Conservation (phyloP, 2,113 vertebrate species). For the Xiphorhynchus elegans region DNA sequence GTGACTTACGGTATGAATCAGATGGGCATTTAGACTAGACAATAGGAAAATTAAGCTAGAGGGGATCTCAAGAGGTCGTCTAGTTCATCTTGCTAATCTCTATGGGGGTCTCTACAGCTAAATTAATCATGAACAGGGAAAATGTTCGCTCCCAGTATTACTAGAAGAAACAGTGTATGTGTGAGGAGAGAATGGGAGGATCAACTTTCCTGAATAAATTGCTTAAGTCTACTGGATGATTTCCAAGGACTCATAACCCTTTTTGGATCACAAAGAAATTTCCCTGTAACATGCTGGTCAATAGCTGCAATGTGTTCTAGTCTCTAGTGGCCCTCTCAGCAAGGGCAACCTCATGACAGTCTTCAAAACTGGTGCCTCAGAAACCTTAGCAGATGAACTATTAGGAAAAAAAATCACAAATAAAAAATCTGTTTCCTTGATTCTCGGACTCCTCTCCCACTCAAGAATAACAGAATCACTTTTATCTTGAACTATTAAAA, state of each 20-base stretch:
- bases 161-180: background rate
- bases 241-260: slow-evolving; percentile 6
- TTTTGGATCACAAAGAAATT: background rate
- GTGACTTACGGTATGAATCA: background rate
- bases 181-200: background rate
- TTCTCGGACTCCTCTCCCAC: background rate
- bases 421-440: background rate
- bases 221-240: background rate
- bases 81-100: background rate
- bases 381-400: background rate
- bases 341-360: background rate
- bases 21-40: background rate
- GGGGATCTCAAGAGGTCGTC: background rate
- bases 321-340: background rate
- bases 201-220: background rate
- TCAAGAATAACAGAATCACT: background rate
- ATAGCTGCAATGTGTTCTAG: background rate
- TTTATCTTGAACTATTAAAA: slow-evolving; percentile 37
- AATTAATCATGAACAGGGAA: background rate
- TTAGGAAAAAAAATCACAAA: background rate
- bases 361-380: background rate
- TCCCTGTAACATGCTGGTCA: background rate
- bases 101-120: background rate
- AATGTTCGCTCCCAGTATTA: background rate
- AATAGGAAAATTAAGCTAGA: background rate